Evolutionary conservation across 2,797 vertebrate species (phyloP).

Genomic region (Furcifer pardalis): DNA sequence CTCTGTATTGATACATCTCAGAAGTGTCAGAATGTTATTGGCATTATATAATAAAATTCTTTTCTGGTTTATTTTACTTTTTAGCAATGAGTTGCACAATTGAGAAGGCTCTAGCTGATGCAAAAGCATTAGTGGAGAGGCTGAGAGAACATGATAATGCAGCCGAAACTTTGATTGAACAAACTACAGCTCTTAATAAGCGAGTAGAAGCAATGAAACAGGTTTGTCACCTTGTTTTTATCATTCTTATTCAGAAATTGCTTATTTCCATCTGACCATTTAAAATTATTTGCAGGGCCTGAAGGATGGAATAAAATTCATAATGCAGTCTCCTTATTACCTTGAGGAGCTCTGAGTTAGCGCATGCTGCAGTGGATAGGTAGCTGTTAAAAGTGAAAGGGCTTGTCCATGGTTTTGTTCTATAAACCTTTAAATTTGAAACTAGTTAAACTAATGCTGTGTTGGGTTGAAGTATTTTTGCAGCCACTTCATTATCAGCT

Average conservation of each 20-base stretch:
- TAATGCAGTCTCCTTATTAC: fast-evolving
- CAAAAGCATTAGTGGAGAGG: constrained; percentile 92
- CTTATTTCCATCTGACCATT: neutral
- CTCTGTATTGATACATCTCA: fast-evolving
- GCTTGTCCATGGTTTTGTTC: neutral
- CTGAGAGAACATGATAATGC: constrained; percentile 94
- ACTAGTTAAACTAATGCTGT: neutral
- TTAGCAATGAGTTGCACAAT: constrained; percentile 92
- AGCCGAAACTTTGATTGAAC: constrained; percentile 94
- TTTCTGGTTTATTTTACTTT: constrained; percentile 56
- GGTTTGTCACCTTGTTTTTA: constrained; percentile 70
- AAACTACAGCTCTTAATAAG: constrained; percentile 94
- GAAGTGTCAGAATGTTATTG: neutral
- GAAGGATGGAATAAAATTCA: neutral
- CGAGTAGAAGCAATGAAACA: constrained; percentile 97
- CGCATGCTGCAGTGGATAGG: neutral
- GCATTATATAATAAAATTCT: neutral
- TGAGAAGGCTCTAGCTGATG: constrained; percentile 94
- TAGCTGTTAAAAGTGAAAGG: neutral
- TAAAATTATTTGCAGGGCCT: neutral
- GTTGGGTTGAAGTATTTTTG: neutral
- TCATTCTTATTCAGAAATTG: neutral
- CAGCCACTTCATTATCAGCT: too few relatives aligned
- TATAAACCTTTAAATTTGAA: neutral
- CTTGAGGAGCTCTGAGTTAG: neutral